These are phyloP conservation scores for Bradynema listronoti DNA, from an alignment of 1,140 invertebrate genomes.

Conservation along the genomic window DNA sequence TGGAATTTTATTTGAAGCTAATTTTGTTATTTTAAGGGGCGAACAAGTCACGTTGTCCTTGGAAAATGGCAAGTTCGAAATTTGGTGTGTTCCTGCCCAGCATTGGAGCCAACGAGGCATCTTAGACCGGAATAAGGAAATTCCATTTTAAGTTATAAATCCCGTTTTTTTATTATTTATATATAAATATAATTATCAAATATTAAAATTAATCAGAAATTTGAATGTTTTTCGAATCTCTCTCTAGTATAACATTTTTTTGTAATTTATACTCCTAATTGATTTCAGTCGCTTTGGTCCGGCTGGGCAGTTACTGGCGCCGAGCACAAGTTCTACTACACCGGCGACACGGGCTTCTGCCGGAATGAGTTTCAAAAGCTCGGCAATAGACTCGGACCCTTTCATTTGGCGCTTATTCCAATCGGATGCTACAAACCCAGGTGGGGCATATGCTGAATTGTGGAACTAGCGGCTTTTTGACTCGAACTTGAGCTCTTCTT, in stretches of 20 bases:
- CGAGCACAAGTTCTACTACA: slow-evolving; percentile 33
- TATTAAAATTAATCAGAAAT: background rate
- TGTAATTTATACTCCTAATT: background rate
- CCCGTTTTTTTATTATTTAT: background rate
- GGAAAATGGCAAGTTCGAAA: slow-evolving; percentile 20
- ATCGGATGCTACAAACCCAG: slow-evolving; percentile 38
- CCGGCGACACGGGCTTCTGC: slow-evolving; percentile 47
- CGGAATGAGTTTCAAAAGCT: slow-evolving; percentile 38
- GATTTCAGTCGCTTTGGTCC: slow-evolving; percentile 37
- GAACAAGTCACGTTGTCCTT: slow-evolving; percentile 13
- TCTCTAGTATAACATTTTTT: background rate
- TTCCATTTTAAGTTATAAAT: slow-evolving; percentile 2
- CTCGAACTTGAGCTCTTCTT: too few relatives aligned
- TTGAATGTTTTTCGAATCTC: background rate
- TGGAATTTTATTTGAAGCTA: slow-evolving; percentile 1
- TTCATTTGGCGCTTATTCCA: slow-evolving; percentile 41
- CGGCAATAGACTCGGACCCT: slow-evolving; percentile 31
- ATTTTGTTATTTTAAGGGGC: slow-evolving; percentile 33
- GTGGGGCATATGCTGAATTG: too few relatives aligned
- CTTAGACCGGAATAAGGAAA: slow-evolving; percentile 37
- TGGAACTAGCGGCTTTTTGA: too few relatives aligned
- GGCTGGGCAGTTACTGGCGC: slow-evolving; percentile 37
- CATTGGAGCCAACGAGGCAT: slow-evolving; percentile 37
- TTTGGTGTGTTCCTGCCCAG: slow-evolving; percentile 39
- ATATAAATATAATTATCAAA: too few relatives aligned